These are phyloP conservation scores for Lanius collurio DNA, from an alignment of 2,113 vertebrate genomes.

Conservation along the genomic window DNA sequence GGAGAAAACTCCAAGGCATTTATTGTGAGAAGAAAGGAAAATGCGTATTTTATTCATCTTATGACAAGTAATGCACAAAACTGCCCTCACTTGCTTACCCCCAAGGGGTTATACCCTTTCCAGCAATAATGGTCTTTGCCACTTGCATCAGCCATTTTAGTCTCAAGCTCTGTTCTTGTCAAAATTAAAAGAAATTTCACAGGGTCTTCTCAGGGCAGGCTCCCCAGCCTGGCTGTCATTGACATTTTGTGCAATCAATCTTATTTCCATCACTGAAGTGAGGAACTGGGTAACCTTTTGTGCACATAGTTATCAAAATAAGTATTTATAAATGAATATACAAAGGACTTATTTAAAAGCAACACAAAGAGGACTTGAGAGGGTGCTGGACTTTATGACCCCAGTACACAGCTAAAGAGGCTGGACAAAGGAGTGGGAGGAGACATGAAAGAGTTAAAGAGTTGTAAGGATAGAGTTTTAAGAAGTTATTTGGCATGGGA, in stretches of 20 bases:
- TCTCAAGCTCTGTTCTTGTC: not conserved
- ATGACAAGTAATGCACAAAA: not conserved
- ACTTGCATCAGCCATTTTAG: not conserved
- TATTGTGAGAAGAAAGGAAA: not conserved
- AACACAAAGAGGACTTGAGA: slow-evolving; percentile 39
- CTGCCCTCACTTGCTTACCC: not conserved
- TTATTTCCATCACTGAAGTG: slow-evolving; percentile 8
- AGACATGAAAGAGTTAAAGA: not conserved
- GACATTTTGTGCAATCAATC: slow-evolving; percentile 28
- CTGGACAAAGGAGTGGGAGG: not conserved
- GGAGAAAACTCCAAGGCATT: not conserved
- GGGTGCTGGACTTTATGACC: slow-evolving; percentile 27
- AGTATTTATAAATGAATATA: slow-evolving; percentile 33
- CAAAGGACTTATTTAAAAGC: slow-evolving; percentile 34
- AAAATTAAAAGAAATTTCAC: slow-evolving; percentile 35
- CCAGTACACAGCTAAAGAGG: not conserved
- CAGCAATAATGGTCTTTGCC: not conserved
- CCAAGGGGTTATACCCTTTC: not conserved
- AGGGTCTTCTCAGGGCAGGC: not conserved
- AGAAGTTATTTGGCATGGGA: not conserved
- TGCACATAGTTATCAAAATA: slow-evolving; percentile 36
- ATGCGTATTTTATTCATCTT: not conserved
- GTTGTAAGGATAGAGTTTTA: not conserved
- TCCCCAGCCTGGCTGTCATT: not conserved
- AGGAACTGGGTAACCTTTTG: slow-evolving; percentile 23